Percentiles rank a stretch among this genome's conserved stretches.
Evolutionary conservation across 92 coral and sea anemone species (phyloP).

Genomic region (Epizoanthus illoricatus): DNA sequence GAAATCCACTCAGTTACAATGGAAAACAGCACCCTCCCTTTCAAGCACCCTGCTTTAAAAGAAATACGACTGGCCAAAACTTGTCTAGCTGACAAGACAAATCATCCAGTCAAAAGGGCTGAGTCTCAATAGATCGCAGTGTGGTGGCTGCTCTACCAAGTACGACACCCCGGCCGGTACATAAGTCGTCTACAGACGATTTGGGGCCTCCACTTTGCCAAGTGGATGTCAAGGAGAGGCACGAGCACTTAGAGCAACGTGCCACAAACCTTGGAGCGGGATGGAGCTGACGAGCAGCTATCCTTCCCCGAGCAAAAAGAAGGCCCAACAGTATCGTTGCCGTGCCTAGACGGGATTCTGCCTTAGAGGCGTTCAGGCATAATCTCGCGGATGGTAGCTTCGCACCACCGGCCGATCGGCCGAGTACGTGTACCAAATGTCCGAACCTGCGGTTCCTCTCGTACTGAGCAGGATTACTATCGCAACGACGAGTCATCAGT

Average conservation of each 20-base stretch:
- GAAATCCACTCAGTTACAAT: too few species aligned
- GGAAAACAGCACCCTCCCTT: too few species aligned
- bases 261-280: too few species aligned
- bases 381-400: constrained; percentile 28
- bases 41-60: too few species aligned
- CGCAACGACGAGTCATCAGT: constrained; percentile 26
- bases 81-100: too few species aligned
- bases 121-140: constrained; percentile 22
- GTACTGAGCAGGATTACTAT: constrained; percentile 50
- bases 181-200: constrained; percentile 3
- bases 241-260: too few species aligned
- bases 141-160: constrained; percentile 1
- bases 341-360: not conserved
- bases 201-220: not conserved
- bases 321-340: too few species aligned
- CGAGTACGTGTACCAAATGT: constrained; percentile 41
- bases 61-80: too few species aligned
- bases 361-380: constrained; percentile 33
- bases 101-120: constrained; percentile 5
- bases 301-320: too few species aligned
- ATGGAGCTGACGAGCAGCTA: too few species aligned
- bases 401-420: constrained; percentile 19
- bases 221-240: too few species aligned
- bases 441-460: constrained; percentile 57
- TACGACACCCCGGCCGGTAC: constrained; percentile 11